Conservation (phyloP, 2,888 invertebrate species). For the Nasonovia ribisnigri region DNA sequence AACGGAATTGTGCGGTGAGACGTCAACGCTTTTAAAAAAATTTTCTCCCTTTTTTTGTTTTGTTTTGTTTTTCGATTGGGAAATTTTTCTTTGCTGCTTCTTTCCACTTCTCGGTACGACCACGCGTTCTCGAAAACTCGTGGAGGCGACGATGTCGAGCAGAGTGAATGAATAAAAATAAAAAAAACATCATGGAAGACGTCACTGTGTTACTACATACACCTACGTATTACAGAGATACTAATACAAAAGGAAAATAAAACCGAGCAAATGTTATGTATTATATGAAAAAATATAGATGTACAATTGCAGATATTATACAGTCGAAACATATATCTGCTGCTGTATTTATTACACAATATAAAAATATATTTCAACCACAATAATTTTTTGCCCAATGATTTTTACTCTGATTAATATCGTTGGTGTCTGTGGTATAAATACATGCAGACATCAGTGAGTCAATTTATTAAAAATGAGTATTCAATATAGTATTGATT, state of each 20-base stretch:
- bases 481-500: neutral
- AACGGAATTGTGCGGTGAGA: constrained; percentile 37
- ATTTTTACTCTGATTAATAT: neutral
- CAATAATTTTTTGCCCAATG: neutral
- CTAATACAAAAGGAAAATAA: neutral
- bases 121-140: neutral
- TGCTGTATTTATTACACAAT: neutral
- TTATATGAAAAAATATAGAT: neutral
- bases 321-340: neutral
- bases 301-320: neutral
- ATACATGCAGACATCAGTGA: neutral
- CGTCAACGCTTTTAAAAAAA: constrained; percentile 26
- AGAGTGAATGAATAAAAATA: neutral
- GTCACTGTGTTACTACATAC: neutral
- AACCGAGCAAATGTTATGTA: neutral
- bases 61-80: neutral
- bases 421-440: neutral
- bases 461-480: neutral
- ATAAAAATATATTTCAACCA: neutral
- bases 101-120: neutral
- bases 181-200: neutral
- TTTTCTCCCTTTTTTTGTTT: neutral
- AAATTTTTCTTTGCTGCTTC: neutral
- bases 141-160: neutral
- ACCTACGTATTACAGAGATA: neutral